Evolutionary conservation across 2,888 invertebrate species (phyloP).

Genomic region (Rhagophthalmus giganteus): DNA sequence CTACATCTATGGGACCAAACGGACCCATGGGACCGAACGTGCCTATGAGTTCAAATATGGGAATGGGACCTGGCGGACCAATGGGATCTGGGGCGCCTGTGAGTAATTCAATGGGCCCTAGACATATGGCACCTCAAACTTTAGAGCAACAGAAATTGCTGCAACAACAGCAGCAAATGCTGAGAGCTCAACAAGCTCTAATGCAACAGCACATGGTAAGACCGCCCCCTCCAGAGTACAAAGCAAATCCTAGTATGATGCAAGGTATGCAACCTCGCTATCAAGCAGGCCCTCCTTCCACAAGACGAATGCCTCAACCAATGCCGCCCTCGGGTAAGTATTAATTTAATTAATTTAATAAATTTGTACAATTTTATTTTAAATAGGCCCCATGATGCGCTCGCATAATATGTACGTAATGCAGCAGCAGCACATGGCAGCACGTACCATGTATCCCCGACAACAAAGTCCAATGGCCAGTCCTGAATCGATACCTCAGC

Average conservation of each 20-base stretch:
- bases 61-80: conserved; percentile 31
- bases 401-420: conserved; percentile 66
- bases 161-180: conserved; percentile 59
- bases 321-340: conserved; percentile 69
- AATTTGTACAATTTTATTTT: conserved; percentile 15
- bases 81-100: conserved; percentile 30
- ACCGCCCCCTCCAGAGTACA: conserved; percentile 86
- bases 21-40: conserved; percentile 39
- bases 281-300: conserved; percentile 58
- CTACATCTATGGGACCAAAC: conserved; percentile 38
- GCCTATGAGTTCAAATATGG: conserved; percentile 33
- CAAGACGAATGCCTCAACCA: conserved; percentile 69
- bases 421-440: conserved; percentile 57
- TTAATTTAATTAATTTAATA: conserved; percentile 2
- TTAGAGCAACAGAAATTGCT: conserved; percentile 53
- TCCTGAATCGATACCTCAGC: conserved; percentile 56
- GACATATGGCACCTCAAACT: conserved; percentile 44
- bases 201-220: conserved; percentile 56
- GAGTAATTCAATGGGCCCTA: conserved; percentile 31
- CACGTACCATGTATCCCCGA: conserved; percentile 56
- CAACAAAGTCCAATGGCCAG: conserved; percentile 65
- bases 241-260: conserved; percentile 64
- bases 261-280: conserved; percentile 52
- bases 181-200: conserved; percentile 57
- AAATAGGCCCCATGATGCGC: conserved; percentile 68